A percentile compares a stretch with the other conserved stretches of the same genome.
phyloP scores from a whole-genome alignment of 2,888 invertebrate species.

The Drosophila colorata region DNA sequence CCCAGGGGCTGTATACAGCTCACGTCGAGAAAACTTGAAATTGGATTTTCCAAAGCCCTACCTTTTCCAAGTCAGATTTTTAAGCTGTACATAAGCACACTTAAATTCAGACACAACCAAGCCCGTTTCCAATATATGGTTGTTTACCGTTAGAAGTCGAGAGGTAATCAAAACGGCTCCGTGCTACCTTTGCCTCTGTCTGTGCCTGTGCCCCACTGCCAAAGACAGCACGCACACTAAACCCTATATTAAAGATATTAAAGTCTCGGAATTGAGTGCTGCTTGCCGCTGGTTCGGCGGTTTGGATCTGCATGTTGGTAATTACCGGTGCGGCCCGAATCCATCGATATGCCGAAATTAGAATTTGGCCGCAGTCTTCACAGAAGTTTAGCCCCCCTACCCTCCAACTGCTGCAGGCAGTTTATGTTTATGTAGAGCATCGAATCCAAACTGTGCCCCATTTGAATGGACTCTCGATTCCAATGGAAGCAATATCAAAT shows the following conservation, averaged over 20 bases:
- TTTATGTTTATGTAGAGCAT: conserved; percentile 36
- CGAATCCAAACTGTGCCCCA: conserved; percentile 3
- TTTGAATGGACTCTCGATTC: conserved; percentile 15
- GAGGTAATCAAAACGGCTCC: conserved; percentile 70
- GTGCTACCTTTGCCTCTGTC: conserved; percentile 9
- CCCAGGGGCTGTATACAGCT: background rate
- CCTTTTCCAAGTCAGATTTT: background rate
- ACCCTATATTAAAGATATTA: conserved; percentile 69
- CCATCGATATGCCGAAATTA: conserved; percentile 47
- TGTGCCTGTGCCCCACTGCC: conserved; percentile 58
- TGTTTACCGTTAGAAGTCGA: conserved; percentile 67
- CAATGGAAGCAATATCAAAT: conserved; percentile 32
- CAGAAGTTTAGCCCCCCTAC: conserved; percentile 6
- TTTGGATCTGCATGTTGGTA: conserved; percentile 66
- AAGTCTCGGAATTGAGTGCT: conserved; percentile 50
- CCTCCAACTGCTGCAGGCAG: conserved; percentile 36
- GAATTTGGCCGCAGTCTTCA: conserved; percentile 35
- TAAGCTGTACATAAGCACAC: background rate
- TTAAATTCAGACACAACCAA: background rate
- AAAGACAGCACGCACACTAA: conserved; percentile 65
- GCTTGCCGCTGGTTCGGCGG: conserved; percentile 13
- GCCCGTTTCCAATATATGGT: conserved; percentile 22
- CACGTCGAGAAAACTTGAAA: conserved; percentile 5
- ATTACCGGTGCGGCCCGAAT: conserved; percentile 47
- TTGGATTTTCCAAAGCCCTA: conserved; percentile 12